These are phyloP conservation scores for Glyphotaelius pellucidus DNA, from an alignment of 2,888 invertebrate species.

Conservation along the genomic window DNA sequence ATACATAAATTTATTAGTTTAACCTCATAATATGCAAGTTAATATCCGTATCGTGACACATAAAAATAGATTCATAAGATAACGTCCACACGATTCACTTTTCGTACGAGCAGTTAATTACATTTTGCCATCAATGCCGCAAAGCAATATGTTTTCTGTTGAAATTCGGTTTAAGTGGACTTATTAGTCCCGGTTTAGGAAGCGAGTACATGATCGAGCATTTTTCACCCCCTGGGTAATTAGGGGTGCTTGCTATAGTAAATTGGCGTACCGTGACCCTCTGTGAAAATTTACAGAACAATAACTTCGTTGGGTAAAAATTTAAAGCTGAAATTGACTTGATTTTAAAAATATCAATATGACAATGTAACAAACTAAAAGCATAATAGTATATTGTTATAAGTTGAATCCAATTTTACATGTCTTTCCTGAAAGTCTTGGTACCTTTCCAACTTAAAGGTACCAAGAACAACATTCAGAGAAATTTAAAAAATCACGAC, in stretches of 20 bases:
- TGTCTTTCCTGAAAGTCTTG: no score
- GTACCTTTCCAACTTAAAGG: no score
- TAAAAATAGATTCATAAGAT: neutral
- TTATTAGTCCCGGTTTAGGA: neutral
- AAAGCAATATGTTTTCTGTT: neutral
- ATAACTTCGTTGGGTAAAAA: neutral
- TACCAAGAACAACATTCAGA: no score
- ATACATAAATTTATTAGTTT: neutral
- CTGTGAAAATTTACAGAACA: neutral
- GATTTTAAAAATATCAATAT: neutral
- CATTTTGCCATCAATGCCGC: neutral
- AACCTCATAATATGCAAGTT: neutral
- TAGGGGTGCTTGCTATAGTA: neutral
- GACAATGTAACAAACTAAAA: no score
- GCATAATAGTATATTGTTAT: no score
- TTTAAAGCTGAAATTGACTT: neutral
- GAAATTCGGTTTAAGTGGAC: neutral
- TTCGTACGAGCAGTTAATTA: neutral
- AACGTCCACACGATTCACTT: neutral
- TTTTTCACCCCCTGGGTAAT: slow-evolving; percentile 2
- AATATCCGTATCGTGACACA: neutral
- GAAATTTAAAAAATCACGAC: no score
- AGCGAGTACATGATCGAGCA: neutral
- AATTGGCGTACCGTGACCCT: neutral
- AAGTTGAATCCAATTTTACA: no score